Evolutionary conservation across 2,797 vertebrate species (phyloP).

Genomic region (Urocyon cinereoargenteus): DNA sequence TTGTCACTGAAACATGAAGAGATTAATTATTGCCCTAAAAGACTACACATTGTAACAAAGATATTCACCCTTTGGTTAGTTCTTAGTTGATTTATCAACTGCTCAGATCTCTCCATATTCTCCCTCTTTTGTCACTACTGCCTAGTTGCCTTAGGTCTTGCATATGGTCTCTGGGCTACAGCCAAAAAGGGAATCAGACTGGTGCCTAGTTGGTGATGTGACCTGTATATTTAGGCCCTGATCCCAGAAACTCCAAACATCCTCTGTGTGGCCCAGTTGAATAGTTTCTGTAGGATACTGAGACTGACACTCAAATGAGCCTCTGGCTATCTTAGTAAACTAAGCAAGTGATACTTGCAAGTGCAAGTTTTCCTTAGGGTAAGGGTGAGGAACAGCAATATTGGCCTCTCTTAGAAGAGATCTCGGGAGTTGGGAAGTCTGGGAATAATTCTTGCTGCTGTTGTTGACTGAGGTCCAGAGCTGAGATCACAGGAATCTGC

Average conservation of each 20-base stretch:
- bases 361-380: neutral
- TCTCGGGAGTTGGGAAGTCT: neutral
- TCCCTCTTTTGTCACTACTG: neutral
- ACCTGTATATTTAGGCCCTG: neutral
- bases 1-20: neutral
- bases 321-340: neutral
- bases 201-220: fast-evolving
- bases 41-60: neutral
- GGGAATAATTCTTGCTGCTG: neutral
- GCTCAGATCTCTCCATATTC: neutral
- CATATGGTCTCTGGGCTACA: neutral
- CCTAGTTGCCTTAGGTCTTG: neutral
- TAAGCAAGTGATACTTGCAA: neutral
- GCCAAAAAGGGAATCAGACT: neutral
- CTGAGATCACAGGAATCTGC: neutral
- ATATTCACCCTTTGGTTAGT: neutral
- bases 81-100: neutral
- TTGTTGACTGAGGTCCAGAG: neutral
- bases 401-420: neutral
- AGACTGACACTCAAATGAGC: neutral
- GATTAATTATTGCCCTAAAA: neutral
- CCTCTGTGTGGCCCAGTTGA: neutral
- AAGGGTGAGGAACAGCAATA: neutral
- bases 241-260: neutral
- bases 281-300: neutral